Evolutionary conservation across 2,113 vertebrate species (phyloP).

Genomic region (Xenotilapia leptura): DNA sequence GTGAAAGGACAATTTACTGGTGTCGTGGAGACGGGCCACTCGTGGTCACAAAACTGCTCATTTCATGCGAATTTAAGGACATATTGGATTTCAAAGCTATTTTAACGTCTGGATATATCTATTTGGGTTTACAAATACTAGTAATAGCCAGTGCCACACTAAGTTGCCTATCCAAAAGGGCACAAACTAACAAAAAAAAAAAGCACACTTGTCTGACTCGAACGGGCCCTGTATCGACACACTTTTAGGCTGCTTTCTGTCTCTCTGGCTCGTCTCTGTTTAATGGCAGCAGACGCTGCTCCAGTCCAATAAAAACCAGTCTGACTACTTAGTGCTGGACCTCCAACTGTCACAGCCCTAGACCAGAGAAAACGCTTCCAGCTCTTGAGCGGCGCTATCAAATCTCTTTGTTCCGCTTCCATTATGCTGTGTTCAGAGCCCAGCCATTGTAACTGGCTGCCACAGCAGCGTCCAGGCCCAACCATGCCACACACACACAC

Average conservation of each 20-base stretch:
- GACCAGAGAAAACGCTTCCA: constrained; percentile 50
- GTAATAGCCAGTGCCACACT: not conserved
- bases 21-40: not conserved
- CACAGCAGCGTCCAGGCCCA: constrained; percentile 28
- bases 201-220: not conserved
- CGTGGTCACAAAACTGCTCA: not conserved
- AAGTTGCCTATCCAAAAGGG: not conserved
- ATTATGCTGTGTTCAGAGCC: constrained; percentile 51
- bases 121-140: not conserved
- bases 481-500: not conserved
- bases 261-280: constrained; percentile 4
- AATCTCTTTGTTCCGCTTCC: constrained; percentile 57
- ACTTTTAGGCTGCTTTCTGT: not conserved
- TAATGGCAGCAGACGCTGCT: constrained; percentile 25
- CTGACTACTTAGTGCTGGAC: constrained; percentile 47
- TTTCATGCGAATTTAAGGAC: not conserved
- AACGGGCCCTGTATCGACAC: not conserved
- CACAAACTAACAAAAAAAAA: not conserved
- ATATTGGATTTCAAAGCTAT: not conserved
- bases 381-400: constrained; percentile 49
- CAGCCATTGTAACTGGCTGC: constrained; percentile 49
- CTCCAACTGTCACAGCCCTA: constrained; percentile 45
- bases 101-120: not conserved
- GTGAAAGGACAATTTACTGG: not conserved
- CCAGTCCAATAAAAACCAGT: constrained; percentile 52